Evolutionary conservation across 1,140 invertebrate genomes (phyloP).

Genomic region (Anastrepha ludens): DNA sequence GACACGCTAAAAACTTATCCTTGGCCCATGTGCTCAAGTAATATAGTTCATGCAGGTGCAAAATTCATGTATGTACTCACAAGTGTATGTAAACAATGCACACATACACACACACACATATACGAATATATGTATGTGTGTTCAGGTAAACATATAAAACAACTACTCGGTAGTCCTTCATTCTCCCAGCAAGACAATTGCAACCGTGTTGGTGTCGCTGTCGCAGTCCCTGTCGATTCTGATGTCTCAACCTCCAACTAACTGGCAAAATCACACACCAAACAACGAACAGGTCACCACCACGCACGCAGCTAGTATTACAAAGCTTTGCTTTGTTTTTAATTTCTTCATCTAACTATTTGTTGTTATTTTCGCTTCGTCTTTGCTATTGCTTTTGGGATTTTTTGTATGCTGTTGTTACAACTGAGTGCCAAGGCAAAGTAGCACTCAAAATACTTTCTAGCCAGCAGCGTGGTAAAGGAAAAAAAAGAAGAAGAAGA

Average conservation of each 20-base stretch:
- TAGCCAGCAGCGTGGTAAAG: background rate
- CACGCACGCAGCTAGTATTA: too few relatives aligned
- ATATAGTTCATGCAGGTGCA: conserved; percentile 41
- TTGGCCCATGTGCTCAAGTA: conserved; percentile 47
- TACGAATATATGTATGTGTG: background rate
- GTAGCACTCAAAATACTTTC: conserved; percentile 20
- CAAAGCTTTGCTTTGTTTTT: conserved; percentile 12
- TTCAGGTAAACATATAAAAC: background rate
- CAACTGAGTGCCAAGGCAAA: conserved; percentile 42
- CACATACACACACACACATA: background rate
- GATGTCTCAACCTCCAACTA: background rate
- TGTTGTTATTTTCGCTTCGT: background rate
- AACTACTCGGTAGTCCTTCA: background rate
- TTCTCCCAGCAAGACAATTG: background rate
- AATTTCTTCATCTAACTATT: background rate
- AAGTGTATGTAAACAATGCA: conserved; percentile 10
- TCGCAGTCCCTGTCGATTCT: background rate
- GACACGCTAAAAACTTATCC: conserved; percentile 31
- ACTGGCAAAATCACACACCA: conserved; percentile 15
- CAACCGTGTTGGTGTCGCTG: background rate
- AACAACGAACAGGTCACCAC: background rate
- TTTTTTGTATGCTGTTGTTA: background rate
- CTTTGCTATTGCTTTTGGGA: background rate
- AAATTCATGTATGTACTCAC: background rate
- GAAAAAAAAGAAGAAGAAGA: background rate